Evolutionary conservation across 2,113 vertebrate species (phyloP), one percentile per base, ranked within the genome.

Genomic region (Lepus europaeus): DNA sequence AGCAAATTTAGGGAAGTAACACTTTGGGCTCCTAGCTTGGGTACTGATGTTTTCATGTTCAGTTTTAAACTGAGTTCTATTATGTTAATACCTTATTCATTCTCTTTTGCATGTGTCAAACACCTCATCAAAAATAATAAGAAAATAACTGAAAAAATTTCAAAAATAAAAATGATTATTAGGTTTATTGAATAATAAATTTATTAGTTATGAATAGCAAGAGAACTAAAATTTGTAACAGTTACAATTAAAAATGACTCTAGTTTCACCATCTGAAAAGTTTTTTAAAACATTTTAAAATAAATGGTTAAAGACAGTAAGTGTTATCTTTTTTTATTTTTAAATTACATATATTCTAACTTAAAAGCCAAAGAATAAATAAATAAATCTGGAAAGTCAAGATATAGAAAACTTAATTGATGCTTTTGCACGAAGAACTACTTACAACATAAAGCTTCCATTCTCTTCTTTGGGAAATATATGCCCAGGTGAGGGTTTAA

Each of bases 341-440:
- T 27, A 70, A 56, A 77, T 25, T 69, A 90, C 56, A 2, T 63
- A 27, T 81, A 16, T 53, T 20, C 53, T 61, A 29, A 82, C 36
- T 82, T 87, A 36, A 61, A 93, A 93, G 19, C 9, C 59, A 89
- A 72, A 9, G 76, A 91, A 69, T 25, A 70, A 61, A 78, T 45
- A 45, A 45, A 45, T 45, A 16, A 82, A 31, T 73, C 70, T 70
- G 1, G 8, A 69, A 83, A 83, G 79, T 3, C 31, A 61, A 90
- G 22, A 49, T 45, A 1, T 8, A n/a, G 2, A 31, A 61, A 83
- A 70, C 4, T 88, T 93, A 27, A 74, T 84, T 84, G 88, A 39
- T 79, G 5, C 25, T 27, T 91, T 72, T 92, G 85, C 22, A 9
- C 51, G 31, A 64, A 33, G 39, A n/a, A 9, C 70, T 82, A 4